Evolutionary conservation across 2,797 vertebrate genomes (phyloP), one percentile per base, ranked within the genome.

Genomic region (Rousettus madagascariensis): DNA sequence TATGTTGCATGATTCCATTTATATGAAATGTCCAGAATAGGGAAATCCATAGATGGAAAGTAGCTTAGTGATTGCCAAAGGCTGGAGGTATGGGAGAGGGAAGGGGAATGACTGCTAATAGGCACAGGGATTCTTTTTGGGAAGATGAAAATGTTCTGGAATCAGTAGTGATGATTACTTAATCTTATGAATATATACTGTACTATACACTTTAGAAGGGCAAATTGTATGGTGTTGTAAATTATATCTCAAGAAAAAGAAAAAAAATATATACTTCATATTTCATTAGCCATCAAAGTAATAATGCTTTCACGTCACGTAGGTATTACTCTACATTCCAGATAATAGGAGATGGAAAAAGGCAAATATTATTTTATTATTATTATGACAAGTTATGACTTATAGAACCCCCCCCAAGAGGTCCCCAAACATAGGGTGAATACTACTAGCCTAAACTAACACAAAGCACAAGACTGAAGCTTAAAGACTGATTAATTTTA

Each of bases 381-480:
- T 87, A 95, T 26, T 74, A 72, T 46, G 46, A 90, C 79, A 95
- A 91, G 22, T 61, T 66, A 65, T 77, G 41, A 68, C 92, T 91
- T 71, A 36, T 46, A 75, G 53, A 95, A 10, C 26, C 19, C 11
- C 11, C 33, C 0, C 4, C 10, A 28, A 75, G n/a, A 83, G 7
- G 3, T 83, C 20, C 16, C 82, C 86, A 83, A 75, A 91, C 49
- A 91, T 17, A 88, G 16, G 83, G 19, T 94, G 53, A 77, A 77
- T 88, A 82, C 17, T 6, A 80, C 1, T 72, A 43, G 41, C 20
- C 91, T 91, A 93, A 86, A 82, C 8, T 85, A 88, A 93, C 20
- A 78, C 30, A 65, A 16, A 63, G 19, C 43, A 86, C 41, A 87
- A 6, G 28, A 83, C 0, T 68, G 22, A n/a, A 30, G 53, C 10